A percentile compares a stretch with the other conserved stretches of the same genome.
Conservation (phyloP, 2,888 invertebrate species). For the Ellobium chinense region DNA sequence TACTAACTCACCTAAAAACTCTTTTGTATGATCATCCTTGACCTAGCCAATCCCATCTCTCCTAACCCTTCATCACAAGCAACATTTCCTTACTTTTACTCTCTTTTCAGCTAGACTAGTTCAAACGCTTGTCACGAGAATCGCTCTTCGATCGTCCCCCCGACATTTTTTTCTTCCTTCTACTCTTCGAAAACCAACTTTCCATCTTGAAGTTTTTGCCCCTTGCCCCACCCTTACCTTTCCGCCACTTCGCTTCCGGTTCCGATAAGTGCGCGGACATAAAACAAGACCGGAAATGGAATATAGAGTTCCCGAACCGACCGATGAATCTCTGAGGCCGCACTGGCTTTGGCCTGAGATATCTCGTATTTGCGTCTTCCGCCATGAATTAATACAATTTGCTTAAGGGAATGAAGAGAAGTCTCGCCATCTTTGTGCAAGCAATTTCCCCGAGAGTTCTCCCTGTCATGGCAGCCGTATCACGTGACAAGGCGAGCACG, state of each 20-base stretch:
- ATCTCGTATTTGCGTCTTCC: slow-evolving; percentile 41
- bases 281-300: slow-evolving; percentile 45
- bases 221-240: slow-evolving; percentile 17
- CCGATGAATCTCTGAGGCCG: slow-evolving; percentile 9
- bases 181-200: slow-evolving; percentile 29
- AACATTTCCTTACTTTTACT: background rate
- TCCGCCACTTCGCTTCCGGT: slow-evolving; percentile 38
- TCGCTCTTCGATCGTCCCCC: slow-evolving; percentile 17
- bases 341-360: slow-evolving; percentile 3
- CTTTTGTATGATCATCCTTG: too few species aligned
- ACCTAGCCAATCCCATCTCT: background rate
- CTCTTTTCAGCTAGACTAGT: background rate
- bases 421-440: slow-evolving; percentile 28
- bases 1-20: too few species aligned
- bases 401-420: slow-evolving; percentile 27
- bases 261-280: slow-evolving; percentile 36
- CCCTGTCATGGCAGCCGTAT: slow-evolving; percentile 7
- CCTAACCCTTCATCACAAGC: background rate
- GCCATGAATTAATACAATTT: slow-evolving; percentile 41
- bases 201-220: slow-evolving; percentile 7
- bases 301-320: slow-evolving; percentile 40
- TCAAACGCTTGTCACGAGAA: slow-evolving; percentile 26
- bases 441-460: background rate
- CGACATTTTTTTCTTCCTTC: slow-evolving; percentile 5
- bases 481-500: slow-evolving; percentile 27